Evolutionary conservation across 2,888 invertebrate species (phyloP).

Genomic region (Drosophila falleni): DNA sequence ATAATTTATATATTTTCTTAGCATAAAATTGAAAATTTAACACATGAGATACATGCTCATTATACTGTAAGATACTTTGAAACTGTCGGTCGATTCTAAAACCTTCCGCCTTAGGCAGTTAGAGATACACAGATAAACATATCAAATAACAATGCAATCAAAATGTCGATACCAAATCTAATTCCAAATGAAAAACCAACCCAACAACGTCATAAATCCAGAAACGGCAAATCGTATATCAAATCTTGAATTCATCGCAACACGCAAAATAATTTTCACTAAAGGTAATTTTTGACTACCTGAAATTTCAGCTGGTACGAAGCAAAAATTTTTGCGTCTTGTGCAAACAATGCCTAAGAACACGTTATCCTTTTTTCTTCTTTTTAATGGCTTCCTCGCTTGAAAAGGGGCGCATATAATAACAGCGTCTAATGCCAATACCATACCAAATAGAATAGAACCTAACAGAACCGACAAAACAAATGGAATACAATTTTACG

Average conservation of each 20-base stretch:
- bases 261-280: constrained; percentile 28
- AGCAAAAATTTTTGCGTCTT: constrained; percentile 72
- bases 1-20: too few species aligned
- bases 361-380: constrained; percentile 73
- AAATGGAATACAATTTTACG: constrained; percentile 60
- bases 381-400: constrained; percentile 68
- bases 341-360: constrained; percentile 69
- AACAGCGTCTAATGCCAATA: constrained; percentile 65
- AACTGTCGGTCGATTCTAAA: constrained; percentile 24
- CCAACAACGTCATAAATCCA: constrained; percentile 32
- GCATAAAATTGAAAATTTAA: neutral
- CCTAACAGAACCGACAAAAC: constrained; percentile 36
- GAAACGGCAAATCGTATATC: constrained; percentile 30
- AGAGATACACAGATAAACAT: constrained; percentile 27
- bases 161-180: constrained; percentile 25
- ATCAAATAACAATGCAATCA: constrained; percentile 54
- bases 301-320: constrained; percentile 54
- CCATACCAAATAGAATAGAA: constrained; percentile 22
- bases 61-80: constrained; percentile 21
- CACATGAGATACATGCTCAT: constrained; percentile 1
- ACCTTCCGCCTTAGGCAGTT: constrained; percentile 23
- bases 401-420: constrained; percentile 69
- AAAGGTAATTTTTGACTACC: constrained; percentile 48
- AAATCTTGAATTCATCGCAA: constrained; percentile 12
- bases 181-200: constrained; percentile 18